Evolutionary conservation across 1,140 invertebrate genomes (phyloP), one percentile per base, ranked within the genome.

Genomic region (Leptopilina boulardi): DNA sequence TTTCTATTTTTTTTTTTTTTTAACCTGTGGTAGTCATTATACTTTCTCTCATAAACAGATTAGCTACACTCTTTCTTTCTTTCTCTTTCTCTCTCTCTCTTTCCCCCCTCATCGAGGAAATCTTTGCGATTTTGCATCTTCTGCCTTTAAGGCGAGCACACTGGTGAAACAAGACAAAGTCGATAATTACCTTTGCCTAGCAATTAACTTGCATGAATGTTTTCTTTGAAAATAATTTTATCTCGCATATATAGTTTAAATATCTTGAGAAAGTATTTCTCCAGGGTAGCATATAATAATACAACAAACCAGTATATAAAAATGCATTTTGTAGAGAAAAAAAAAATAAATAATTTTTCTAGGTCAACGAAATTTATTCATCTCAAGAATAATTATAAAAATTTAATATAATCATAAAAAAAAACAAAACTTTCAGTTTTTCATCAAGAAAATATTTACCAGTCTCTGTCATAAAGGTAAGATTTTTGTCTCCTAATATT

Each of bases 1-100:
- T 38, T 38, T 38, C 34, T 38, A 38, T 38, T 6, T 38, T 38
- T 38, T 38, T 6, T 38, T 38, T 38, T 38, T 6, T 38, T 38
- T 38, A 38, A 74, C 75, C 59, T 54, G 76, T 80, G 74, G 76
- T 76, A 26, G 70, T 54, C 30, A 44, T 44, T 71, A 71, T 47
- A 71, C 41, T 76, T 81, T 73, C 47, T 75, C 26, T 77, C 41
- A 41, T 66, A 30, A 66, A 66, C 59, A 66, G 15, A 66, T 66
- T 66, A 66, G 23, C 56, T 66, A 66, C 23, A 66, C 59, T 66
- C 23, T n/a, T 9, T 38, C n/a, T n/a, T n/a, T n/a, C n/a, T n/a
- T n/a, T n/a, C n/a, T n/a, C n/a, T n/a, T n/a, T n/a, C n/a, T n/a
- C n/a, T n/a, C n/a, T n/a, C n/a, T n/a, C n/a, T n/a, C n/a, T n/a